Percentiles rank a stretch among this genome's conserved stretches.
Evolutionary conservation across 2,797 vertebrate genomes (phyloP).

Genomic region (Poecilia velifera): DNA sequence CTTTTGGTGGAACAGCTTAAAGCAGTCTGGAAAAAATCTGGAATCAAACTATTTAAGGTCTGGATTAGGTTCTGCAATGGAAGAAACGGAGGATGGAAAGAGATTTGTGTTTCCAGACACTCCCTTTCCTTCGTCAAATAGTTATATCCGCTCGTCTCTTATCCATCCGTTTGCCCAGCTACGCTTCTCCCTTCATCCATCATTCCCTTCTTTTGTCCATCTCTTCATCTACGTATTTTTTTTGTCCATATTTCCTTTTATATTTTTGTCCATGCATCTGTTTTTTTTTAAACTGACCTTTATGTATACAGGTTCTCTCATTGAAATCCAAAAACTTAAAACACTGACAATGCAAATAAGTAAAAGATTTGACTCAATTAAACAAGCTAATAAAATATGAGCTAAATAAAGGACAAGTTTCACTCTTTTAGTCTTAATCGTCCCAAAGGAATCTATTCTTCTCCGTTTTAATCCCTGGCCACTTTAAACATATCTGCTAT

Average conservation of each 20-base stretch:
- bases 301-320: too few species aligned
- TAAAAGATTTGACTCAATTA: too few species aligned
- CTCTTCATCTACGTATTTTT: background rate
- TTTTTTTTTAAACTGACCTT: too few species aligned
- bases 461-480: background rate
- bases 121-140: background rate
- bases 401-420: too few species aligned
- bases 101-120: background rate
- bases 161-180: background rate
- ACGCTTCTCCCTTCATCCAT: background rate
- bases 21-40: background rate
- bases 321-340: too few species aligned
- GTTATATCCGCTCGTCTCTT: background rate
- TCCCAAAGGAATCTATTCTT: background rate
- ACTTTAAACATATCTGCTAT: background rate
- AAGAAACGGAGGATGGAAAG: background rate
- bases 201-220: background rate
- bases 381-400: too few species aligned
- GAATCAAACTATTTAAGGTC: background rate
- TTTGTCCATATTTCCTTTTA: background rate
- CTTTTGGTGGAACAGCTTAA: conserved; percentile 1
- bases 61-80: background rate
- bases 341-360: too few species aligned
- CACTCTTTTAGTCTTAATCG: too few species aligned
- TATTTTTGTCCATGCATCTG: background rate